Percentiles rank a stretch among this genome's conserved stretches.
These are phyloP conservation scores for Rhinopomastus cyanomelas DNA, from an alignment of 2,113 vertebrate species.

Conservation along the genomic window DNA sequence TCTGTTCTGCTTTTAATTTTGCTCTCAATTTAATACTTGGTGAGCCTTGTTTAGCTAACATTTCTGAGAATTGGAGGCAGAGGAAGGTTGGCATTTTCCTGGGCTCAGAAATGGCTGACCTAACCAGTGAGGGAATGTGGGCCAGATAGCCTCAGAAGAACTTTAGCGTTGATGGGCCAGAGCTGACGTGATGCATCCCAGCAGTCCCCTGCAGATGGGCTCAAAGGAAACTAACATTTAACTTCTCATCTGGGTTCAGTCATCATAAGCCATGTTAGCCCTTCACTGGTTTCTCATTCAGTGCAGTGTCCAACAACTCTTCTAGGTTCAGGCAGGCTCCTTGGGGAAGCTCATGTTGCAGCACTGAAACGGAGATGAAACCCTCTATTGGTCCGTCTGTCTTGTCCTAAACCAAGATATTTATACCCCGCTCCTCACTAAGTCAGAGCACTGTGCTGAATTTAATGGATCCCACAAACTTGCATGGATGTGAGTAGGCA, in stretches of 20 bases:
- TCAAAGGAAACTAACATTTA: slow-evolving; percentile 17
- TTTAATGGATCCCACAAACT: slow-evolving; percentile 10
- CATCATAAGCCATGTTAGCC: background rate
- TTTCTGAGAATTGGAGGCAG: slow-evolving; percentile 6
- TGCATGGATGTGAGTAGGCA: background rate
- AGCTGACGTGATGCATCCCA: background rate
- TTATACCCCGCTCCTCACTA: background rate
- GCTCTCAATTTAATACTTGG: background rate
- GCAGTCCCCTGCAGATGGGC: background rate
- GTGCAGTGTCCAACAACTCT: background rate
- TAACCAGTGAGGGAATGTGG: background rate
- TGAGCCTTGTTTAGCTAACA: background rate
- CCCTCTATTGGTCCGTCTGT: slow-evolving; percentile 4
- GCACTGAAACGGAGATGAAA: background rate
- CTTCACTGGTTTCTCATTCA: slow-evolving; percentile 6
- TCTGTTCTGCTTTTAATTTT: background rate
- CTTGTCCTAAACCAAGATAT: slow-evolving; percentile 2
- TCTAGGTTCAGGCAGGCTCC: background rate
- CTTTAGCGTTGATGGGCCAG: background rate
- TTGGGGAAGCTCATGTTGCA: slow-evolving; percentile 32
- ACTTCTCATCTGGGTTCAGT: slow-evolving; percentile 38
- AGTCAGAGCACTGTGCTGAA: background rate
- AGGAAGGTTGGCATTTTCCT: slow-evolving; percentile 19
- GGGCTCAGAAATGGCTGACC: slow-evolving; percentile 3
- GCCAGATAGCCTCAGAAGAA: slow-evolving; percentile 11